Conservation (phyloP, 2,888 invertebrate species). For the Thymelicus acteon region DNA sequence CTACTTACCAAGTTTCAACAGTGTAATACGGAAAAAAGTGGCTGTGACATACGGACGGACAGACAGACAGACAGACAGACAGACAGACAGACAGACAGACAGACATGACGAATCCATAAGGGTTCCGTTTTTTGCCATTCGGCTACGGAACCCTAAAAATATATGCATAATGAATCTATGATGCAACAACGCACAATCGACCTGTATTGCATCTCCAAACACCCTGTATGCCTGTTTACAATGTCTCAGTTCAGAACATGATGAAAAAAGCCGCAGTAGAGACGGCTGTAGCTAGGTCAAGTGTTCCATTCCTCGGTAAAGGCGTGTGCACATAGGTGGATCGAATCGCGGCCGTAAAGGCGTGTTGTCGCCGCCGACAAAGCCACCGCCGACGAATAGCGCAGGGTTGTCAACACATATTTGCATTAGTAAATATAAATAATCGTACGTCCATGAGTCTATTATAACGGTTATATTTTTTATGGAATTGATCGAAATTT, state of each 20-base stretch:
- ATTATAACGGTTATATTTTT: background rate
- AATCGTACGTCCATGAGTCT: background rate
- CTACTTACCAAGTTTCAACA: no score
- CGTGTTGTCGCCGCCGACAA: constrained; percentile 67
- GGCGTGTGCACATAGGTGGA: constrained; percentile 51
- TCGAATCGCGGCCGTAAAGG: constrained; percentile 71
- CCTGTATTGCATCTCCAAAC: background rate
- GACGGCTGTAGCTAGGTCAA: constrained; percentile 47
- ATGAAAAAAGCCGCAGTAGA: background rate
- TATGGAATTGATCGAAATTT: background rate
- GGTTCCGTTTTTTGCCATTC: no score
- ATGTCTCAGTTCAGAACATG: background rate
- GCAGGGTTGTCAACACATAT: constrained; percentile 20
- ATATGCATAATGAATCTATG: no score
- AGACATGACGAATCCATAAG: no score
- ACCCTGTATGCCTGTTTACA: background rate
- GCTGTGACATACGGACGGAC: no score
- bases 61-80: no score
- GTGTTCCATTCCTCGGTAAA: constrained; percentile 47
- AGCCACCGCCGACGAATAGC: constrained; percentile 48
- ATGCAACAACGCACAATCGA: background rate
- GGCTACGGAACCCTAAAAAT: no score
- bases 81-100: no score
- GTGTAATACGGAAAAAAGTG: no score
- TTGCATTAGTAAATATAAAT: background rate